Base-by-base conservation (phyloP, 2,888 invertebrate species). In the Trissolcus brochymenae region DNA sequence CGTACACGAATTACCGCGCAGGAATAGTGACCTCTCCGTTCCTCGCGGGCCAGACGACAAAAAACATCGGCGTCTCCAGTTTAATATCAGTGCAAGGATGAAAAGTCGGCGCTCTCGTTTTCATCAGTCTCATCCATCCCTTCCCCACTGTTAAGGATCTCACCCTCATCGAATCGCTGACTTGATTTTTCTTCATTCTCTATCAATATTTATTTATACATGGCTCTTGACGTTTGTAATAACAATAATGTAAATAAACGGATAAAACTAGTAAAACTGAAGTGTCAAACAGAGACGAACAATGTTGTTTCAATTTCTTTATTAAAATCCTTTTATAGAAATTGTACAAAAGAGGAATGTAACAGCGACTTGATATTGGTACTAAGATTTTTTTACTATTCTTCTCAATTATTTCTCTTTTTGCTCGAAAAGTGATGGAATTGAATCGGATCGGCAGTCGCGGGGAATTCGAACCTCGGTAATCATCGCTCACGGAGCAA, bases 321-420 rank as follows among this genome's bases (percentile, higher is more conserved):
- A 76, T 76, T 76, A 76, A 76, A 76, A 65, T 60, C 54, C 56
- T 55, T 75, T 51, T 50, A 55, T 76, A 76, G 56, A 76, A 70
- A 76, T 60, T 70, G 70, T 70, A 76, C 76, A 76, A 76, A 76
- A 76, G 70, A 76, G 76, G 76, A 76, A 76, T 76, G 76, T 76
- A 70, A 70, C 70, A 65, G 68, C 50, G 60, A 60, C 49, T 75
- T 70, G 21, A 62, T 46, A 68, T 56, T 57, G 65, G 68, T 61
- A 67, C 46, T 19, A 21, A 9, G 19, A 40, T 57, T 40, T 57
- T 57, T 50, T 35, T 43, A 29, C 21, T 61, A n/a, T 14, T 54
- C 54, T 13, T 62, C 54, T 41, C 14, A 13, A 54, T 40, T 43
- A 6, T 59, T 41, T 17, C 49, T 67, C 40, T 16, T 51, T 9